A percentile compares a stretch with the other conserved stretches of the same genome.
Conservation (phyloP, 2,113 vertebrate genomes). For the Pseudopipra pipra region DNA sequence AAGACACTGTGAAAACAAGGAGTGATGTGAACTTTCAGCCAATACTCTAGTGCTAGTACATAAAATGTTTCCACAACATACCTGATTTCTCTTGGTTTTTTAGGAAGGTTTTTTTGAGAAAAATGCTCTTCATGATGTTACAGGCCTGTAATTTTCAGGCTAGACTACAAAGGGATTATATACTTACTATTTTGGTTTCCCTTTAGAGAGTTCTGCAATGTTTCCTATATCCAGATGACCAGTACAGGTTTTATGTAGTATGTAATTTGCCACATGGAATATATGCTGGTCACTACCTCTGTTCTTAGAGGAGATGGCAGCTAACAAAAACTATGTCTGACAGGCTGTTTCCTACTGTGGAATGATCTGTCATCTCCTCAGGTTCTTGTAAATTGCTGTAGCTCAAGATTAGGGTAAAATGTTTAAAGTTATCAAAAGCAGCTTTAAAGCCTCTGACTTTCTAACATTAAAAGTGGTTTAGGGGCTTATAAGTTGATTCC, state of each 20-base stretch:
- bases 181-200: background rate
- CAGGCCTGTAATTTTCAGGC: background rate
- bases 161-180: background rate
- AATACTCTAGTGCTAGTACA: background rate
- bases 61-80: background rate
- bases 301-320: background rate
- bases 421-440: background rate
- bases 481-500: background rate
- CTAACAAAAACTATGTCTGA: background rate
- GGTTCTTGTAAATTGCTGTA: background rate
- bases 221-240: background rate
- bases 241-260: background rate
- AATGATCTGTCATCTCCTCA: background rate
- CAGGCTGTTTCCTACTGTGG: background rate
- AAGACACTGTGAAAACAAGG: background rate
- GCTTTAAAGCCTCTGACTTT: background rate
- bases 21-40: background rate
- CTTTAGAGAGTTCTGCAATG: background rate
- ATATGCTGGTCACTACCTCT: background rate
- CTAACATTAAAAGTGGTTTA: background rate
- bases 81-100: background rate
- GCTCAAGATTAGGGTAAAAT: background rate
- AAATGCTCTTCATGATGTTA: background rate
- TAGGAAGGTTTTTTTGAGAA: background rate
- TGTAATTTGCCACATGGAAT: background rate